These are phyloP conservation scores for Philereme vetulata DNA, from an alignment of 2,888 invertebrate species.

Conservation along the genomic window DNA sequence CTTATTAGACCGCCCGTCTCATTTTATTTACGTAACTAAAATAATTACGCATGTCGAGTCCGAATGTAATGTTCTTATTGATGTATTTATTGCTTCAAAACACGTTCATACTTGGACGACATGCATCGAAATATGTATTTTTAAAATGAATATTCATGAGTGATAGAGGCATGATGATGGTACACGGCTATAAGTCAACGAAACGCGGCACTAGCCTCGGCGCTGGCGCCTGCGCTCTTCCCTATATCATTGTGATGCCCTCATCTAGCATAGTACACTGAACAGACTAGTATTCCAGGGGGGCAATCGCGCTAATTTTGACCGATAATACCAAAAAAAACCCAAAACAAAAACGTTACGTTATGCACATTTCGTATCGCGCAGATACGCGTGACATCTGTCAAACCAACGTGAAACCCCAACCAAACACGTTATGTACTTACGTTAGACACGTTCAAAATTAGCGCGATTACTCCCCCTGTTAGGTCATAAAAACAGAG, in stretches of 20 bases:
- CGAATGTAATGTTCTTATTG: conserved; percentile 61
- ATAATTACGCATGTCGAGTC: conserved; percentile 67
- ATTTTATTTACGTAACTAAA: conserved; percentile 69
- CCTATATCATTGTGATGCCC: conserved; percentile 54
- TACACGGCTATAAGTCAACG: conserved; percentile 79
- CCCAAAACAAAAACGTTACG: too few species aligned
- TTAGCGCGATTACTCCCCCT: too few species aligned
- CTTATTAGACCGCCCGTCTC: conserved; percentile 63
- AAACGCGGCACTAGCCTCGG: conserved; percentile 62
- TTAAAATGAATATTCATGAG: conserved; percentile 82
- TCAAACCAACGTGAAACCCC: too few species aligned
- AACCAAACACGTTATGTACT: too few species aligned
- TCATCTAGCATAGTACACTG: conserved; percentile 37
- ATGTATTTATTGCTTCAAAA: conserved; percentile 74
- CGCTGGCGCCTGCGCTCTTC: conserved; percentile 51
- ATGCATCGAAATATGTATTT: conserved; percentile 68
- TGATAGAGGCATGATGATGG: conserved; percentile 79
- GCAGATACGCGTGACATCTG: too few species aligned
- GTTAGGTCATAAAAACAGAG: too few species aligned
- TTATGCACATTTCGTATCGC: too few species aligned
- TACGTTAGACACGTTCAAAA: too few species aligned
- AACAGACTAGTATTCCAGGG: conserved; percentile 6
- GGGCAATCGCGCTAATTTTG: too few species aligned
- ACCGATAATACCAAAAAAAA: too few species aligned
- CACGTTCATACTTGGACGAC: conserved; percentile 61